Percentiles rank a stretch among this genome's conserved stretches.
phyloP scores from a whole-genome alignment of 2,113 vertebrate species.

The Xyliphius kryptos region DNA sequence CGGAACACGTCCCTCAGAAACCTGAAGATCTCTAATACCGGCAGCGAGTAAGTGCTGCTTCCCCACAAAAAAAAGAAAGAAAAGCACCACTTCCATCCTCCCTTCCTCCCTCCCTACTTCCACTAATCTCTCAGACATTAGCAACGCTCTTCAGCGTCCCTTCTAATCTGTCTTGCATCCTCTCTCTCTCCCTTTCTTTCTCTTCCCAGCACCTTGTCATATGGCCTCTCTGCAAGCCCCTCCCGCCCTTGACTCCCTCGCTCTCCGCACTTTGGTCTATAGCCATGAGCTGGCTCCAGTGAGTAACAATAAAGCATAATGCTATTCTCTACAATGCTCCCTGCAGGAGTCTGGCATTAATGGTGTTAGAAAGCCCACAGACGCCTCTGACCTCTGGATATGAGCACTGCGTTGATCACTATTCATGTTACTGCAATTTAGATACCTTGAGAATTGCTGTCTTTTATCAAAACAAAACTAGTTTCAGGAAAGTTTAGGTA shows the following conservation, averaged over 20 bases:
- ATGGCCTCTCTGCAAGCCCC: slow-evolving; percentile 40
- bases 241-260: no score
- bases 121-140: slow-evolving; percentile 41
- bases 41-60: no score
- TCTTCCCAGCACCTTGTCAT: slow-evolving; percentile 39
- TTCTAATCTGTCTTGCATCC: slow-evolving; percentile 24
- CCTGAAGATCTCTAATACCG: no score
- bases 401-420: no score
- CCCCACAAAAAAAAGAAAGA: no score
- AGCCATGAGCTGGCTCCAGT: slow-evolving; percentile 17
- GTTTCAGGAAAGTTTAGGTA: no score
- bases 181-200: slow-evolving; percentile 15
- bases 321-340: neutral
- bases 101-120: slow-evolving; percentile 45
- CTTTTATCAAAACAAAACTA: no score
- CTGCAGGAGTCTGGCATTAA: slow-evolving; percentile 10
- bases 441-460: no score
- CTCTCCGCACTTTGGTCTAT: slow-evolving; percentile 4
- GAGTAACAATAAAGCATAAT: slow-evolving; percentile 14
- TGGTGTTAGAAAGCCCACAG: neutral
- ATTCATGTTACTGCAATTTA: no score
- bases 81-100: slow-evolving; percentile 5
- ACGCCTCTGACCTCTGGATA: no score
- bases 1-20: no score
- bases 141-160: slow-evolving; percentile 42